Evolutionary conservation across 2,888 invertebrate species (phyloP).

Genomic region (Spatulosminthurus flaviceps): DNA sequence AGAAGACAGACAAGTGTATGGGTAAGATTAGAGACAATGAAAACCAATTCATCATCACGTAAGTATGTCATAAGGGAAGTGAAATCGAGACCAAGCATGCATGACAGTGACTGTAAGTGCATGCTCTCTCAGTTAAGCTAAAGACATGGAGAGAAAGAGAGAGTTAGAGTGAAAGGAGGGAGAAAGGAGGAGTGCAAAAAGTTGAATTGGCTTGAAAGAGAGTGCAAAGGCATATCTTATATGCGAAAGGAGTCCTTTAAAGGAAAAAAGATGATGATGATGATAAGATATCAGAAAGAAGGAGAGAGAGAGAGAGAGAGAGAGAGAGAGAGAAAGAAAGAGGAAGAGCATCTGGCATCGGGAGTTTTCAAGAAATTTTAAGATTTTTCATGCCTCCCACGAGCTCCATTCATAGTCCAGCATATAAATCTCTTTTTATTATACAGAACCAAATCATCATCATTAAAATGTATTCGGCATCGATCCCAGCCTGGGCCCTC

Average conservation of each 20-base stretch:
- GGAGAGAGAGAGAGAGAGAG: not conserved
- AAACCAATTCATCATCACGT: slow-evolving; percentile 44
- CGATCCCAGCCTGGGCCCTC: not conserved
- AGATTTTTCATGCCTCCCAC: slow-evolving; percentile 41
- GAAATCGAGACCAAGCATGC: slow-evolving; percentile 28
- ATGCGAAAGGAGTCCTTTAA: not conserved
- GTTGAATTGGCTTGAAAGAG: not conserved
- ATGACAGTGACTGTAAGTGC: slow-evolving; percentile 6
- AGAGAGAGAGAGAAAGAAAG: too few relatives aligned
- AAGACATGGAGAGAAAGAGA: not conserved
- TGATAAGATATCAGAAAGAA: slow-evolving; percentile 38
- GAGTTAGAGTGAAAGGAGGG: too few relatives aligned
- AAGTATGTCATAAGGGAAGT: slow-evolving; percentile 33
- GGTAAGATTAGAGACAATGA: slow-evolving; percentile 41
- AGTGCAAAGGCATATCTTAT: not conserved
- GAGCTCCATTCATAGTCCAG: slow-evolving; percentile 40
- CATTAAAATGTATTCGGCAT: slow-evolving; percentile 46
- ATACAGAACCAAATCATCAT: slow-evolving; percentile 43
- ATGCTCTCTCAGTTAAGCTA: not conserved
- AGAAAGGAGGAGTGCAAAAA: too few relatives aligned
- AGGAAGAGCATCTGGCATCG: slow-evolving; percentile 40
- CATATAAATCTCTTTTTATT: slow-evolving; percentile 43
- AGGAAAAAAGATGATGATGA: slow-evolving; percentile 30
- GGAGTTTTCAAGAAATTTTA: slow-evolving; percentile 38
- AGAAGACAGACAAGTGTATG: slow-evolving; percentile 36